A percentile compares a stretch with the other conserved stretches of the same genome.
Evolutionary conservation across 2,113 vertebrate species (phyloP).

Genomic region (Notothenia rossii): DNA sequence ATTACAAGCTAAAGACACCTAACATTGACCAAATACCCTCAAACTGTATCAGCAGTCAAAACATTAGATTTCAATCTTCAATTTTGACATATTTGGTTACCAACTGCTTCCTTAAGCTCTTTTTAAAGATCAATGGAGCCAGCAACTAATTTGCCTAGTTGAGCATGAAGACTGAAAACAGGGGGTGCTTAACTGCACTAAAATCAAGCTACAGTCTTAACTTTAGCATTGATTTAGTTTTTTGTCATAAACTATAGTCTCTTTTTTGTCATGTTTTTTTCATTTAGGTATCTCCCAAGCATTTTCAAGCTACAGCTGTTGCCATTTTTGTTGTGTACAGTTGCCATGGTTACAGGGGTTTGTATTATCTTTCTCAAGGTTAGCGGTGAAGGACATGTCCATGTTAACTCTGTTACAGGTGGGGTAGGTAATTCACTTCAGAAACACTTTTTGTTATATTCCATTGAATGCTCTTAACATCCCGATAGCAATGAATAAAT

Average conservation of each 20-base stretch:
- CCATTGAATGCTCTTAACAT: too few species aligned
- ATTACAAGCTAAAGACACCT: too few species aligned
- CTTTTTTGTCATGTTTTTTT: neutral
- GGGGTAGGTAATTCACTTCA: too few species aligned
- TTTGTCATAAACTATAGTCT: neutral
- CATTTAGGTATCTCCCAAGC: neutral
- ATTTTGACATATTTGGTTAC: too few species aligned
- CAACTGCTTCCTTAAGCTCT: too few species aligned
- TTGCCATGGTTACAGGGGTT: neutral
- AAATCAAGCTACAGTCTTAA: neutral
- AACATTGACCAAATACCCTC: too few species aligned
- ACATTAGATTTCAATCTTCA: too few species aligned
- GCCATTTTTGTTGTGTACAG: neutral
- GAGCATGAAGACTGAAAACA: neutral
- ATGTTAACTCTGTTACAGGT: too few species aligned
- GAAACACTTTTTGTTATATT: too few species aligned
- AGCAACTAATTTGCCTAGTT: slow-evolving; percentile 2
- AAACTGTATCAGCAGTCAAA: too few species aligned
- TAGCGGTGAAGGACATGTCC: neutral
- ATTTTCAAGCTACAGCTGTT: slow-evolving; percentile 2
- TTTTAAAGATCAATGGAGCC: neutral
- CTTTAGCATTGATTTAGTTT: neutral
- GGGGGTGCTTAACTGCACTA: neutral
- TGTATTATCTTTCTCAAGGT: neutral
- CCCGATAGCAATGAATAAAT: too few species aligned